Evolutionary conservation across 2,888 invertebrate species (phyloP).

Genomic region (Stegana nigrithorax): DNA sequence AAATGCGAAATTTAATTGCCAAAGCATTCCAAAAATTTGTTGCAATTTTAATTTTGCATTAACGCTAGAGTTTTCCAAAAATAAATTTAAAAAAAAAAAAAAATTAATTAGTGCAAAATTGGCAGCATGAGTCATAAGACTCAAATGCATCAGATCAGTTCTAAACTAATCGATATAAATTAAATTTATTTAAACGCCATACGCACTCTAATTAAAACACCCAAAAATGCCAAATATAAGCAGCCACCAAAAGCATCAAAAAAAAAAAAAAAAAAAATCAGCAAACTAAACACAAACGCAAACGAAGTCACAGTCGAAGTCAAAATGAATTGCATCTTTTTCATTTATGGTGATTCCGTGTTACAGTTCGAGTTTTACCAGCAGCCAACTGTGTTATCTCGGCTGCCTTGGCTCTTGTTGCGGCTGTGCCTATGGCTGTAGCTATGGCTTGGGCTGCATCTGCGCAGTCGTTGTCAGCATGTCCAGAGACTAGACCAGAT

Average conservation of each 20-base stretch:
- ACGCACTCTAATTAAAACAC: slow-evolving; percentile 11
- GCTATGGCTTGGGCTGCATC: slow-evolving; percentile 27
- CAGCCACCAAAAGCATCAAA: too few relatives aligned
- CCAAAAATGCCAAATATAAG: slow-evolving; percentile 9
- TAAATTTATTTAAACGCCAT: background rate
- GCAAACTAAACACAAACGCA: background rate
- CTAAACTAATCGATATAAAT: background rate
- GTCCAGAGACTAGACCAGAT: slow-evolving; percentile 22
- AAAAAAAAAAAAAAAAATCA: background rate
- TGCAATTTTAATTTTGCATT: slow-evolving; percentile 6
- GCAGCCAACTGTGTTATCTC: too few relatives aligned
- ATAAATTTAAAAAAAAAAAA: background rate
- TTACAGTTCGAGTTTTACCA: too few relatives aligned
- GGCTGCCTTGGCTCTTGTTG: background rate
- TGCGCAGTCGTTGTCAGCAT: slow-evolving; percentile 18
- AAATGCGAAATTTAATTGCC: slow-evolving; percentile 6
- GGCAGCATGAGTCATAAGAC: too few relatives aligned
- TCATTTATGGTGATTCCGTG: slow-evolving; percentile 24
- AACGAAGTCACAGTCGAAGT: too few relatives aligned
- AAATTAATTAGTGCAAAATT: too few relatives aligned
- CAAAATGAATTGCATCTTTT: too few relatives aligned
- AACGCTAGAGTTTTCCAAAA: background rate
- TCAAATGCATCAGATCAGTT: background rate
- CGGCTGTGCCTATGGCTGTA: background rate
- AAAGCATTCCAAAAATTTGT: background rate